A percentile compares a stretch with the other conserved stretches of the same genome.
phyloP scores from a whole-genome alignment of 1,140 invertebrate genomes.

The Hormaphis cornu region DNA sequence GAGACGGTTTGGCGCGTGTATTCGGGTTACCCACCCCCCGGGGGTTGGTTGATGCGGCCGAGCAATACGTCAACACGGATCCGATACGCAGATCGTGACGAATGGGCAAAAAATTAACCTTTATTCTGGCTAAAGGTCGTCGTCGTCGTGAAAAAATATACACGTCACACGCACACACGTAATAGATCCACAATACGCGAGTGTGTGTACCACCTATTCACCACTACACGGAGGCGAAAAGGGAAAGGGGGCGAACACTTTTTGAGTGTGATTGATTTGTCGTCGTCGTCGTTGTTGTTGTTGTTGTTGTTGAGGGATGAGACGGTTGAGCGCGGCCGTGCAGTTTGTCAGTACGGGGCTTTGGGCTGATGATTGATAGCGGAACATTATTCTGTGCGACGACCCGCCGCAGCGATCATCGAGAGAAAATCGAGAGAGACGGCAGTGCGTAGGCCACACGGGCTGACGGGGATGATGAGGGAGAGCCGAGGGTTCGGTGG shows the following conservation, averaged over 20 bases:
- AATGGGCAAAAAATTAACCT: slow-evolving; percentile 32
- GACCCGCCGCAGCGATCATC: too few relatives aligned
- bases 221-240: too few relatives aligned
- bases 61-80: slow-evolving; percentile 20
- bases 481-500: not conserved
- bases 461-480: not conserved
- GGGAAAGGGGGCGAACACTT: not conserved
- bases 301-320: slow-evolving; percentile 23
- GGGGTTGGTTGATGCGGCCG: too few relatives aligned
- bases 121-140: not conserved
- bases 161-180: not conserved
- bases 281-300: slow-evolving; percentile 17
- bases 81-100: slow-evolving; percentile 22
- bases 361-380: slow-evolving; percentile 28
- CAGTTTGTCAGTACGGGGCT: slow-evolving; percentile 29
- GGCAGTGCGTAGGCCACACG: not conserved
- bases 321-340: slow-evolving; percentile 14
- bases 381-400: slow-evolving; percentile 19
- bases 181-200: too few relatives aligned
- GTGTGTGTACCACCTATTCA: too few relatives aligned
- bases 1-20: not conserved
- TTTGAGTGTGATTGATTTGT: slow-evolving; percentile 29
- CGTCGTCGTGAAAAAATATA: not conserved
- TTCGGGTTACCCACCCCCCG: too few relatives aligned
- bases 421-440: slow-evolving; percentile 2